These are phyloP conservation scores for Brenthis ino DNA, from an alignment of 2,888 invertebrate genomes.

Conservation along the genomic window DNA sequence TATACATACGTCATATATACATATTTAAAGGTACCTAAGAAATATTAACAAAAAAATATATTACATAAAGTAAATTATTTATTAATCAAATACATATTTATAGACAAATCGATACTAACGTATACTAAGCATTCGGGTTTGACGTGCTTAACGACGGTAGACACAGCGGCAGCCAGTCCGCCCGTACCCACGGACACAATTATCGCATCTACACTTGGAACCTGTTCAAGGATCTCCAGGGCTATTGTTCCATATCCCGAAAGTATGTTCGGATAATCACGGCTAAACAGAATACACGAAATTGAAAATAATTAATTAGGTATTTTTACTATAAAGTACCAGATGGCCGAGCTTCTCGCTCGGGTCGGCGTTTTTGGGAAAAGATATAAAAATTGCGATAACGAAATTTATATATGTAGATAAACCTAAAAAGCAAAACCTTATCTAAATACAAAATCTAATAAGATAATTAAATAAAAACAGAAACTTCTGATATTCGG, in stretches of 20 bases:
- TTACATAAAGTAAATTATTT: background rate
- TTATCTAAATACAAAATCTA: too few species aligned
- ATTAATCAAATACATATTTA: background rate
- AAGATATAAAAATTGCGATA: too few species aligned
- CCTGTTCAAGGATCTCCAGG: conserved; percentile 94
- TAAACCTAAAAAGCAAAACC: too few species aligned
- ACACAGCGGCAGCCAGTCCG: conserved; percentile 93
- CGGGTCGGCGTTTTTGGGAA: too few species aligned
- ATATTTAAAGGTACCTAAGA: too few species aligned
- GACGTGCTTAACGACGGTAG: conserved; percentile 91
- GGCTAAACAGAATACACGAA: conserved; percentile 75
- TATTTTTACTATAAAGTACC: background rate
- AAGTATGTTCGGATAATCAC: conserved; percentile 95
- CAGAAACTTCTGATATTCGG: too few species aligned
- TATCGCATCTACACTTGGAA: conserved; percentile 91
- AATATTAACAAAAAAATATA: too few species aligned
- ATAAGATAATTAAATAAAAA: too few species aligned
- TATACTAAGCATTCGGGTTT: conserved; percentile 91
- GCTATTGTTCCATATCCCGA: conserved; percentile 96
- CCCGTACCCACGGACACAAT: conserved; percentile 95
- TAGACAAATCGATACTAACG: conserved; percentile 81
- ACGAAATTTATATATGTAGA: too few species aligned
- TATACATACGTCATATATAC: too few species aligned
- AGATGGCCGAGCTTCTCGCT: too few species aligned
- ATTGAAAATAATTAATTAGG: background rate